phyloP scores from a whole-genome alignment of 2,888 invertebrate species.

The Pammene aurita region DNA sequence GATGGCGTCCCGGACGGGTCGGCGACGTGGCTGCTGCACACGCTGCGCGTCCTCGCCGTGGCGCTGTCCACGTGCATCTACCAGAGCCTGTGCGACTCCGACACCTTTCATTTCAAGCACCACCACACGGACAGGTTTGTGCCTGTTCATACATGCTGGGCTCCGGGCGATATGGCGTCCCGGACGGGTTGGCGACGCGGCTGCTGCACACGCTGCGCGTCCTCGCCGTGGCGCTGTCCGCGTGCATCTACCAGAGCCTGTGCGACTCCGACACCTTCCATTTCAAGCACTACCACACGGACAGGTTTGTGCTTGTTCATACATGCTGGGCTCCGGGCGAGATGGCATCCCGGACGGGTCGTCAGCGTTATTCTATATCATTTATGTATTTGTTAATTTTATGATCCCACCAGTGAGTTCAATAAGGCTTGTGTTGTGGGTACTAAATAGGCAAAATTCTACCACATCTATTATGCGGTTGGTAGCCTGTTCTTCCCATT shows the following conservation, averaged over 20 bases:
- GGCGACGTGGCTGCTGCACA: conserved; percentile 88
- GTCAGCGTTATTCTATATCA: too few species aligned
- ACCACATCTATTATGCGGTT: too few species aligned
- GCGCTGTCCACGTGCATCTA: conserved; percentile 99
- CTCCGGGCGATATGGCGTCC: conserved; percentile 87
- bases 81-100: conserved; percentile 96
- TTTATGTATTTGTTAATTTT: too few species aligned
- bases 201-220: conserved; percentile 94
- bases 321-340: conserved; percentile 91
- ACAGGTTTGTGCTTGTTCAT: conserved; percentile 57
- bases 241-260: conserved; percentile 99
- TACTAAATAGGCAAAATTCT: too few species aligned
- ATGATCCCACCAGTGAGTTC: too few species aligned
- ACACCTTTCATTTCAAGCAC: conserved; percentile 72
- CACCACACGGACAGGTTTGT: conserved; percentile 69
- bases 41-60: conserved; percentile 95
- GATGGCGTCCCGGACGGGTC: conserved; percentile 85
- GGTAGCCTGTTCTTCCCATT: too few species aligned
- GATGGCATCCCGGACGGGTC: conserved; percentile 85
- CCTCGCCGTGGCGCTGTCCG: conserved; percentile 97
- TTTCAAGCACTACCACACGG: conserved; percentile 68
- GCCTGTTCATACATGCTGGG: conserved; percentile 85
- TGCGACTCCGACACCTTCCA: conserved; percentile 88
- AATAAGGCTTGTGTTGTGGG: too few species aligned
- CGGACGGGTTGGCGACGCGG: conserved; percentile 84